Conservation (phyloP, 1,140 invertebrate species). For the Tetramorium simillimum region DNA sequence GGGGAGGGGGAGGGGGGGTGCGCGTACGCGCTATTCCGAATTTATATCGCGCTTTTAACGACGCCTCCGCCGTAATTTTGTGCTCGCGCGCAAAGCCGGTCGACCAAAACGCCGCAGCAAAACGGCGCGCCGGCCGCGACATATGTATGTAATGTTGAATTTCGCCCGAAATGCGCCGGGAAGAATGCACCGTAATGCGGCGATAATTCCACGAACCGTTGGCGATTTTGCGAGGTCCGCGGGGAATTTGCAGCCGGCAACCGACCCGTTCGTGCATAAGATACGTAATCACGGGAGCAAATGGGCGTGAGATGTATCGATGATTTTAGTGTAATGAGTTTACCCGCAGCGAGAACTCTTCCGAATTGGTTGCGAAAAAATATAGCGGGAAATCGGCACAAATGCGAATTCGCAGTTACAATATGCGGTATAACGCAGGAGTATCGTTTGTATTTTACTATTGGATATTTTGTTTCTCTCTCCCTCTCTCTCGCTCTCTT, state of each 20-base stretch:
- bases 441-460: conserved; percentile 9
- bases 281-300: conserved; percentile 44
- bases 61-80: conserved; percentile 68
- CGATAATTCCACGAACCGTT: conserved; percentile 65
- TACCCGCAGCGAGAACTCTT: conserved; percentile 11
- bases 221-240: conserved; percentile 63
- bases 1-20: neutral
- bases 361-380: neutral
- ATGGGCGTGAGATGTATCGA: conserved; percentile 29
- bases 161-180: conserved; percentile 65
- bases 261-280: conserved; percentile 36
- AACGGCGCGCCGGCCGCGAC: conserved; percentile 56
- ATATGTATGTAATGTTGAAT: conserved; percentile 64
- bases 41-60: conserved; percentile 78
- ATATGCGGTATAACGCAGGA: neutral
- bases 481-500: conserved; percentile 1
- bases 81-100: conserved; percentile 52
- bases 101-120: conserved; percentile 64
- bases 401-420: neutral
- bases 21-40: conserved; percentile 56
- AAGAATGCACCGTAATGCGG: conserved; percentile 67
- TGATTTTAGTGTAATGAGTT: conserved; percentile 24
- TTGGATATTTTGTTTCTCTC: conserved; percentile 19
- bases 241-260: conserved; percentile 59
- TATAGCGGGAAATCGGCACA: neutral